These are phyloP conservation scores for Ecdyonurus torrentis DNA, from an alignment of 2,888 invertebrate genomes.

Conservation along the genomic window DNA sequence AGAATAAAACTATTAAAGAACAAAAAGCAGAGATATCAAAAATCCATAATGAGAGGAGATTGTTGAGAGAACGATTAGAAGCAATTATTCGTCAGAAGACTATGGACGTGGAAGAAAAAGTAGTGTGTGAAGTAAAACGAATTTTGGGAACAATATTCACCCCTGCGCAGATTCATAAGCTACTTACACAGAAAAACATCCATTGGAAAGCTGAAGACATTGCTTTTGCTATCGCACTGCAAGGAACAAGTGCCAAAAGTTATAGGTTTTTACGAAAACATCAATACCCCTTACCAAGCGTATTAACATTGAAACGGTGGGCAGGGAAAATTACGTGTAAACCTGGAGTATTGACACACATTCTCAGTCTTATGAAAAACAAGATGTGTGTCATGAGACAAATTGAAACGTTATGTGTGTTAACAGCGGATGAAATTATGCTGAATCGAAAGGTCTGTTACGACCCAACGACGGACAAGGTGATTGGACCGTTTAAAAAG, in stretches of 20 bases:
- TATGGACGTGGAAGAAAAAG: no score
- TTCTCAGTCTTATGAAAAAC: background rate
- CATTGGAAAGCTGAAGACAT: background rate
- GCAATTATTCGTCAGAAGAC: no score
- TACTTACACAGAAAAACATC: background rate
- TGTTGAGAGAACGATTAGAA: no score
- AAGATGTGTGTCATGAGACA: background rate
- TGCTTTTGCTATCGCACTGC: background rate
- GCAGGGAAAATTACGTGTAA: background rate
- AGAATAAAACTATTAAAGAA: no score
- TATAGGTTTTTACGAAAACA: background rate
- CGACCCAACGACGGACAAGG: background rate
- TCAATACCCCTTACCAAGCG: background rate
- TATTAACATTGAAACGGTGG: background rate
- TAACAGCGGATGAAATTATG: background rate
- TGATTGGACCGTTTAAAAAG: background rate
- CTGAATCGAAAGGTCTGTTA: background rate
- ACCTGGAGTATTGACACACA: background rate
- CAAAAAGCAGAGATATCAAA: no score
- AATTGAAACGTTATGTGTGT: background rate
- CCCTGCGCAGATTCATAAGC: background rate
- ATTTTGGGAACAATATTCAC: no score
- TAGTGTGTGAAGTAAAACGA: no score
- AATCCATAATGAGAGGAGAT: no score
- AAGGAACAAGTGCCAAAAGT: background rate